Percentiles rank a stretch among this genome's conserved stretches.
phyloP scores from a whole-genome alignment of 2,797 vertebrate genomes.

The Threskiornis aethiopicus region DNA sequence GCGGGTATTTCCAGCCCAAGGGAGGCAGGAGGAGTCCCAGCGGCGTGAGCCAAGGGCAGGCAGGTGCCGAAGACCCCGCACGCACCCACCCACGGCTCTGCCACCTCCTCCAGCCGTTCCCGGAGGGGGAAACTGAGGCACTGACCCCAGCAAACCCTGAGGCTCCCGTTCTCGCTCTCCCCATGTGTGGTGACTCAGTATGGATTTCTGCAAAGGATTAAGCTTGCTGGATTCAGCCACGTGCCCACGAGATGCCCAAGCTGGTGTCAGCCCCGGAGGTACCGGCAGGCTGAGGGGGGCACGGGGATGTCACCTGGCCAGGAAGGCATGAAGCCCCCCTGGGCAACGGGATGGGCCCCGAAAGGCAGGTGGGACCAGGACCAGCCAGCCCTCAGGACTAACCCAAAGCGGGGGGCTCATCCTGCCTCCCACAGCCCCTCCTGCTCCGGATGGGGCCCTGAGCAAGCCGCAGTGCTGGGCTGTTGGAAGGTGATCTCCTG shows the following conservation, averaged over 20 bases:
- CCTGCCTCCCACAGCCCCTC: neutral
- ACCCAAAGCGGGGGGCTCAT: neutral
- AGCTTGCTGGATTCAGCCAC: neutral
- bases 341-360: rapidly evolving
- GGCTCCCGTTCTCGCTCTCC: neutral
- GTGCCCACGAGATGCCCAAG: neutral
- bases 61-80: neutral
- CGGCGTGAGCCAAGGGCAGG: neutral
- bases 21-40: neutral
- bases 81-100: neutral
- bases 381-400: neutral
- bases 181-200: rapidly evolving
- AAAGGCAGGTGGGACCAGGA: neutral
- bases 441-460: rapidly evolving
- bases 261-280: neutral
- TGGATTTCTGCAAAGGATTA: neutral
- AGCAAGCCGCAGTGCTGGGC: neutral
- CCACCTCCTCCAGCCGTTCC: too few relatives aligned
- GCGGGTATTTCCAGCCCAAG: neutral
- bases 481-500: rapidly evolving
- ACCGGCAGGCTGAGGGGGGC: neutral
- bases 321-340: neutral
- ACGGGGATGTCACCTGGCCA: neutral
- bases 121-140: neutral
- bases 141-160: rapidly evolving